Conservation (phyloP, 2,797 vertebrate species). For the Meriones psammophilus region DNA sequence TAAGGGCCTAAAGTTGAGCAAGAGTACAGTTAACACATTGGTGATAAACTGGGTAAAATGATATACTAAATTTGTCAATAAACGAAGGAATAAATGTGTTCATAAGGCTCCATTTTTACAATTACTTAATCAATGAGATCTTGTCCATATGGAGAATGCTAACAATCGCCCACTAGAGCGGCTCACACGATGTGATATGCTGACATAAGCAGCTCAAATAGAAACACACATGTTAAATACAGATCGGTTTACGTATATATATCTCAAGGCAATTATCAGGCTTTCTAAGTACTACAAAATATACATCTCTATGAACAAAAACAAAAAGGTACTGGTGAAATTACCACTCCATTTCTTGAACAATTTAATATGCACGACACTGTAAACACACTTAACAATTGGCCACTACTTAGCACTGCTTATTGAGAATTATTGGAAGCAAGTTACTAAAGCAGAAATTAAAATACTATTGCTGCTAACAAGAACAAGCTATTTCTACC, state of each 20-base stretch:
- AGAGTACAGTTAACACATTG: constrained; percentile 20
- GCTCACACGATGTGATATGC: not conserved
- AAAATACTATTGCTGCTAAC: constrained; percentile 52
- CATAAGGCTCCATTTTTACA: not conserved
- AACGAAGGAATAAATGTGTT: constrained; percentile 60
- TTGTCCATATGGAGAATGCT: constrained; percentile 42
- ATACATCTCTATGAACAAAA: constrained; percentile 7
- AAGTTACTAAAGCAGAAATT: constrained; percentile 48
- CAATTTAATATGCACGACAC: constrained; percentile 25
- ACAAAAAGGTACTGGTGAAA: constrained; percentile 43
- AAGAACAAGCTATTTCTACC: constrained; percentile 53
- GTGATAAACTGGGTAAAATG: constrained; percentile 41
- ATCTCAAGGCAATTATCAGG: not conserved
- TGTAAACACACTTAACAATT: constrained; percentile 48
- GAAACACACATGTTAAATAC: not conserved
- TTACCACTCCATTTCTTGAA: constrained; percentile 19
- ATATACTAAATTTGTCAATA: constrained; percentile 23
- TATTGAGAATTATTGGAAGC: constrained; percentile 52
- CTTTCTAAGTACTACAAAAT: constrained; percentile 12
- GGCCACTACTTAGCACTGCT: constrained; percentile 44
- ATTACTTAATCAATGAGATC: constrained; percentile 39
- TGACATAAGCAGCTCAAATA: constrained; percentile 27
- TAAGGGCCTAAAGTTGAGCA: not conserved
- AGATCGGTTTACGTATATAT: no score
- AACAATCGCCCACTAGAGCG: not conserved